Evolutionary conservation across 2,888 invertebrate genomes (phyloP).

Genomic region (Melitaea athalia): DNA sequence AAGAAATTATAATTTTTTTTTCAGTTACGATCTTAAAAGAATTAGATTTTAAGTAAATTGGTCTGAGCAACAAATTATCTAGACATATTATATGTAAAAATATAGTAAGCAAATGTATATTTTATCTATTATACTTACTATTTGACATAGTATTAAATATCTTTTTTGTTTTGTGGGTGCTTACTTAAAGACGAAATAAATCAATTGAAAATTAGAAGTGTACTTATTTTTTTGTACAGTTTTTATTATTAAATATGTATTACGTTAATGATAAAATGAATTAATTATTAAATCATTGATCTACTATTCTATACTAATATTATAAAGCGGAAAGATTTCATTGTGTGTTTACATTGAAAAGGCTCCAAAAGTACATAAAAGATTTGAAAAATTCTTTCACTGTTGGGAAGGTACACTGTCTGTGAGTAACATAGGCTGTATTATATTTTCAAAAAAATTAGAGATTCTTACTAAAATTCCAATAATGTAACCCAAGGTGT

Average conservation of each 20-base stretch:
- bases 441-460: no score
- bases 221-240: conserved; percentile 15
- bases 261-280: not conserved
- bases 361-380: no score
- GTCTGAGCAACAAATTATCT: conserved; percentile 37
- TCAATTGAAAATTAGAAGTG: conserved; percentile 25
- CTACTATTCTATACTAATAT: no score
- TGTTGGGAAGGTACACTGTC: no score
- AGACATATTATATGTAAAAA: conserved; percentile 34
- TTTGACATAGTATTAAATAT: conserved; percentile 26
- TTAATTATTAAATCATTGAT: no score
- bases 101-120: conserved; percentile 39
- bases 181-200: conserved; percentile 36
- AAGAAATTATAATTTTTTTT: conserved; percentile 16
- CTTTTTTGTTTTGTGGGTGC: conserved; percentile 32
- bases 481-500: no score
- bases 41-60: conserved; percentile 34
- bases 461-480: no score
- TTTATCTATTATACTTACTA: conserved; percentile 38
- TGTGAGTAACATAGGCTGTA: no score
- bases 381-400: no score
- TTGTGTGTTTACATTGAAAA: no score
- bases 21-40: conserved; percentile 10
- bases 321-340: no score
- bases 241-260: not conserved